Percentiles rank a stretch among this genome's conserved stretches.
Evolutionary conservation across 2,888 invertebrate genomes (phyloP).

Genomic region (Callimorpha dominula): DNA sequence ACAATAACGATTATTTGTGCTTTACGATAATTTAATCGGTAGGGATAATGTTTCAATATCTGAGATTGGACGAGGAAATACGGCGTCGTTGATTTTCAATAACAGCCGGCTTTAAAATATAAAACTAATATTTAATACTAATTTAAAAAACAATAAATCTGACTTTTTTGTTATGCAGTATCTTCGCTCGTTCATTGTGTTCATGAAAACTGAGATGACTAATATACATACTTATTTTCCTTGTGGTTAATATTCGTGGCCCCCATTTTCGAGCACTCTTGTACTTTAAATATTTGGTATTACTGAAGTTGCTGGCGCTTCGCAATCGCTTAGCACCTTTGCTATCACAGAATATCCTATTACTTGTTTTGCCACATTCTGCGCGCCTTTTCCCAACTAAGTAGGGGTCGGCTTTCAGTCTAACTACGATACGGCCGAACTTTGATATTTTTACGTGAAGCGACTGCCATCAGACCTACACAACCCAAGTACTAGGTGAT

Average conservation of each 20-base stretch:
- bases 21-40: conserved; percentile 51
- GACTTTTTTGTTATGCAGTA: no score
- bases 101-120: not conserved
- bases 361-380: not conserved
- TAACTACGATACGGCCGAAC: no score
- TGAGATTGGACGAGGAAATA: conserved; percentile 32
- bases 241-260: not conserved
- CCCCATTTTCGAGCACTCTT: no score
- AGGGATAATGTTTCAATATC: conserved; percentile 45
- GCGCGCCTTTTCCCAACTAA: no score
- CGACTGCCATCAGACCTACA: no score
- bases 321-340: not conserved
- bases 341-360: not conserved
- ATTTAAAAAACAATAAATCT: no score
- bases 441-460: no score
- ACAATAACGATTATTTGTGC: conserved; percentile 47
- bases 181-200: no score
- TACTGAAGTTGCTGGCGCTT: not conserved
- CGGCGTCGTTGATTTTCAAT: conserved; percentile 32
- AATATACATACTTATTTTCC: not conserved
- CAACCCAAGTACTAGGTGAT: no score
- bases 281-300: not conserved
- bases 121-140: no score
- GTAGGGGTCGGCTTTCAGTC: no score
- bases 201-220: no score